A percentile compares a stretch with the other conserved stretches of the same genome.
phyloP scores from a whole-genome alignment of 2,797 vertebrate genomes.

The Rhabdophis nuchalis region DNA sequence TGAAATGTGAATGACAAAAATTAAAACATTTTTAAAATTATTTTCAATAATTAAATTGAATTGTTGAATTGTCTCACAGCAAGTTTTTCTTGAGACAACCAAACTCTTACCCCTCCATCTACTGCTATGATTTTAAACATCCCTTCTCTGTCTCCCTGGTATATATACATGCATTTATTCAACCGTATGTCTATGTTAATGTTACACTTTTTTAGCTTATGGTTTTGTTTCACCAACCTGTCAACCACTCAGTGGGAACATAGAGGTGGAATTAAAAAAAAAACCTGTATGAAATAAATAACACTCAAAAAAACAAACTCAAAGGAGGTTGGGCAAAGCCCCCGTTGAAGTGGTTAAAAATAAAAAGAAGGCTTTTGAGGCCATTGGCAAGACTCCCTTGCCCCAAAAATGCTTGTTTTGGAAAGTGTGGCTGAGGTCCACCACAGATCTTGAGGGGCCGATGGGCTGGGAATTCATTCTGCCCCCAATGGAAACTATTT shows the following conservation, averaged over 20 bases:
- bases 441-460: neutral
- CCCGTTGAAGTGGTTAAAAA: neutral
- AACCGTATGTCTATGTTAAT: neutral
- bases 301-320: neutral
- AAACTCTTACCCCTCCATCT: neutral
- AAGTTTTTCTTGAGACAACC: neutral
- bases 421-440: neutral
- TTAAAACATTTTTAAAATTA: neutral
- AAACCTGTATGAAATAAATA: neutral
- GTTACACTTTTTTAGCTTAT: neutral
- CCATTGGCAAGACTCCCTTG: neutral
- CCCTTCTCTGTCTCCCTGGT: neutral
- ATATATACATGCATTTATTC: neutral
- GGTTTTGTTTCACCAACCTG: neutral
- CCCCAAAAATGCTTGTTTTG: neutral
- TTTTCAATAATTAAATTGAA: neutral
- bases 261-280: neutral
- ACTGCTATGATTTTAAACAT: neutral
- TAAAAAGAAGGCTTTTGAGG: neutral
- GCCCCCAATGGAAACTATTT: neutral
- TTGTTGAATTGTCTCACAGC: neutral
- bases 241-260: neutral
- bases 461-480: neutral
- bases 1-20: neutral
- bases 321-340: neutral